phyloP scores from a whole-genome alignment of 1,140 invertebrate species.

The Drosophila paulistorum region DNA sequence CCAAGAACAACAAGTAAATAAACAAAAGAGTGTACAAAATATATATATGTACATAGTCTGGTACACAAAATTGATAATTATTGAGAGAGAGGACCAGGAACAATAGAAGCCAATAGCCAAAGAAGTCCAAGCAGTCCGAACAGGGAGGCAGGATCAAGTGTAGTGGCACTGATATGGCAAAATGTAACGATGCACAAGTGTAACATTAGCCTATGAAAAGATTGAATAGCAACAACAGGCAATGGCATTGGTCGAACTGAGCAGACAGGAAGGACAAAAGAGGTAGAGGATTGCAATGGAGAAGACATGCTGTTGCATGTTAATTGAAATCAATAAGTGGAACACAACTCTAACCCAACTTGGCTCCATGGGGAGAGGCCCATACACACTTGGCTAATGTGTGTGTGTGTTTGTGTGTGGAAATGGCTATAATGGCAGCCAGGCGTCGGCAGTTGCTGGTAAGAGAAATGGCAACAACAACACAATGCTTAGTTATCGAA shows the following conservation, averaged over 20 bases:
- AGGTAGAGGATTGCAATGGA: slow-evolving; percentile 45
- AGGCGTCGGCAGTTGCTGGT: slow-evolving; percentile 26
- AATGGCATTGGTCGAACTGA: neutral
- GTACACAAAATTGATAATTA: slow-evolving; percentile 76
- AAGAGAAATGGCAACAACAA: slow-evolving; percentile 26
- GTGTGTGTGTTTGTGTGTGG: slow-evolving; percentile 24
- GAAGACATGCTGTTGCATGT: slow-evolving; percentile 81
- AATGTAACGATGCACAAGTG: slow-evolving; percentile 76
- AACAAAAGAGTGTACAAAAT: slow-evolving; percentile 53
- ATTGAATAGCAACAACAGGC: slow-evolving; percentile 68
- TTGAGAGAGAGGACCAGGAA: slow-evolving; percentile 50
- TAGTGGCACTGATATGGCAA: slow-evolving; percentile 23
- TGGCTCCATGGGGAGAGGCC: neutral
- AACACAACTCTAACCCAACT: slow-evolving; percentile 44
- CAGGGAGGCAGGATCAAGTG: neutral
- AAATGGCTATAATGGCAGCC: slow-evolving; percentile 61
- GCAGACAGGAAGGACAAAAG: neutral
- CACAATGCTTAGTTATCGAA: slow-evolving; percentile 15
- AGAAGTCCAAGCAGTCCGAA: neutral
- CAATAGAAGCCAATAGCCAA: neutral
- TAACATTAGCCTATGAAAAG: slow-evolving; percentile 79
- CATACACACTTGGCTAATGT: slow-evolving; percentile 14
- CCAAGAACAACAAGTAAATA: slow-evolving; percentile 76
- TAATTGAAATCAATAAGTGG: slow-evolving; percentile 81
- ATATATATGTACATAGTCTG: neutral